Conservation (phyloP, 2,888 invertebrate genomes). For the Xanthorhoe spadicearia region DNA sequence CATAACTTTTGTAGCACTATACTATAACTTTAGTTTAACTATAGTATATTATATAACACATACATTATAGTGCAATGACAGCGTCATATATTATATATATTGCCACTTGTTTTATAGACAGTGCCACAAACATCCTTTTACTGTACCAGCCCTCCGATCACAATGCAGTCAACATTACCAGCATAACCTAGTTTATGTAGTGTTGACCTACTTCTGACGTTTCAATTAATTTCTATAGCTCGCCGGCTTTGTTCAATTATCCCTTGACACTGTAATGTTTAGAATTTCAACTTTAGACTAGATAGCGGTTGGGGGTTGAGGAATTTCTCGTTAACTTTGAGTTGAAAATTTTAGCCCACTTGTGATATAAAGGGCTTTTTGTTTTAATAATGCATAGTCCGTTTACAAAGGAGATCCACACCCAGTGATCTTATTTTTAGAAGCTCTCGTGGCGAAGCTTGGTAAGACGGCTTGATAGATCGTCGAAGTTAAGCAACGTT, state of each 20-base stretch:
- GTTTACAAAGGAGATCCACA: too few relatives aligned
- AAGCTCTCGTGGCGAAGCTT: too few relatives aligned
- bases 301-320: not conserved
- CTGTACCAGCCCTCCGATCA: slow-evolving; percentile 1
- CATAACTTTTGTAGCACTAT: not conserved
- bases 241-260: slow-evolving; percentile 31
- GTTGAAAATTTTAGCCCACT: too few relatives aligned
- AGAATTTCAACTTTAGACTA: not conserved
- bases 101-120: not conserved
- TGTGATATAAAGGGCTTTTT: too few relatives aligned
- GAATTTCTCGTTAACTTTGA: not conserved
- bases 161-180: slow-evolving; percentile 21
- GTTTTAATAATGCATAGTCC: too few relatives aligned
- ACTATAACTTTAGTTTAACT: too few relatives aligned
- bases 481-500: too few relatives aligned
- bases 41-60: too few relatives aligned
- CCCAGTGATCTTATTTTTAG: too few relatives aligned
- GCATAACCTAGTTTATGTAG: slow-evolving; percentile 26
- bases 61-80: too few relatives aligned
- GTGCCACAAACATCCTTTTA: not conserved
- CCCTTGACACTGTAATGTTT: slow-evolving; percentile 15
- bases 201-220: slow-evolving; percentile 33
- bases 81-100: too few relatives aligned
- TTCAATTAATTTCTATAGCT: slow-evolving; percentile 40
- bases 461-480: too few relatives aligned